phyloP scores from a whole-genome alignment of 2,113 vertebrate genomes.

The Charadrius vociferus region DNA sequence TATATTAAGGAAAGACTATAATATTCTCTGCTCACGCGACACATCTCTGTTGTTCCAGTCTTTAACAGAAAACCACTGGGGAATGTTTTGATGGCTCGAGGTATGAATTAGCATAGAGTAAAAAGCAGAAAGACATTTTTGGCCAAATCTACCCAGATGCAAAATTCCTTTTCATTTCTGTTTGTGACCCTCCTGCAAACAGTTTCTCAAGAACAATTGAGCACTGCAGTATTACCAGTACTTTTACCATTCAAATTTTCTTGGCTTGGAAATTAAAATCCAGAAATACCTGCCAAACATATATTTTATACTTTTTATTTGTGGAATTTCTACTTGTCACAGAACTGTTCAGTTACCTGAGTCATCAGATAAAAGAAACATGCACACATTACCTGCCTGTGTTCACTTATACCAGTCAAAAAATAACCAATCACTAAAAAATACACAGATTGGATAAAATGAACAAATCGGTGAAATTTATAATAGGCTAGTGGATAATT shows the following conservation, averaged over 20 bases:
- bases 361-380: neutral
- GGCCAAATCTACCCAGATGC: neutral
- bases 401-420: neutral
- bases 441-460: neutral
- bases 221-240: neutral
- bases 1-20: neutral
- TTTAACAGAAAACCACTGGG: neutral
- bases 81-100: neutral
- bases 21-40: neutral
- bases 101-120: neutral
- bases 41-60: neutral
- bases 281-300: neutral
- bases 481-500: neutral
- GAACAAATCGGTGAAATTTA: neutral
- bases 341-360: neutral
- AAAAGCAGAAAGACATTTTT: neutral
- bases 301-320: neutral
- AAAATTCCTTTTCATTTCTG: neutral
- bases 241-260: neutral
- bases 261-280: neutral
- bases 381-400: neutral
- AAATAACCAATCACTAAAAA: neutral
- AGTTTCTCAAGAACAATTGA: neutral
- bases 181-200: neutral
- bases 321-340: neutral